Evolutionary conservation across 2,888 invertebrate genomes (phyloP).

Genomic region (Chorisops tibialis): DNA sequence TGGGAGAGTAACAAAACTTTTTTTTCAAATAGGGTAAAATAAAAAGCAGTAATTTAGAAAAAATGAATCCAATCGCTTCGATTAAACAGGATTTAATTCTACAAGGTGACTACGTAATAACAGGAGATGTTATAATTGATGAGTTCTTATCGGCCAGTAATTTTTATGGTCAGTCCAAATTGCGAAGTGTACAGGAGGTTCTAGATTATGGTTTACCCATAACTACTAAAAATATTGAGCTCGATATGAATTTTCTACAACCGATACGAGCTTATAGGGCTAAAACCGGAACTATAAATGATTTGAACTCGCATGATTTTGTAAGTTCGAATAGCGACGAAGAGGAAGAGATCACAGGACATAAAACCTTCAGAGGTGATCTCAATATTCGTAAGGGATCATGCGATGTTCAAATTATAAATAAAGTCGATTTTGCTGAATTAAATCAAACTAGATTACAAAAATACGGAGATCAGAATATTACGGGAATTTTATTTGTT

Average conservation of each 20-base stretch:
- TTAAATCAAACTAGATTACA: constrained; percentile 51
- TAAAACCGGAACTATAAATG: constrained; percentile 48
- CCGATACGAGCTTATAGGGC: constrained; percentile 39
- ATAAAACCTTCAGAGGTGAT: constrained; percentile 52
- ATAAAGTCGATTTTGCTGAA: constrained; percentile 51
- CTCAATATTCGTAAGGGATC: constrained; percentile 51
- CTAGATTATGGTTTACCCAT: constrained; percentile 39
- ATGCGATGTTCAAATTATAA: constrained; percentile 49
- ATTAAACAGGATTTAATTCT: constrained; percentile 51
- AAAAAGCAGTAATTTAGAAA: constrained; percentile 48
- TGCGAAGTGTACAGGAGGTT: constrained; percentile 35
- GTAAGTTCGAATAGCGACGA: constrained; percentile 49
- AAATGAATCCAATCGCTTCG: constrained; percentile 52
- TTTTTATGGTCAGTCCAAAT: constrained; percentile 37
- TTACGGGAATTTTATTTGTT: constrained; percentile 51
- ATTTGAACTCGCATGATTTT: constrained; percentile 45
- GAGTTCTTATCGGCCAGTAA: constrained; percentile 45
- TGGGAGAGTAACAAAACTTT: background rate
- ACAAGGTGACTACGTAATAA: constrained; percentile 50
- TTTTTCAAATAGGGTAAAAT: constrained; percentile 49
- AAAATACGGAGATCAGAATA: constrained; percentile 51
- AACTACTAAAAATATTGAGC: constrained; percentile 37
- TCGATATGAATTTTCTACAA: constrained; percentile 37
- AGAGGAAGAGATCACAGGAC: constrained; percentile 53
- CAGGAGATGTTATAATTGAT: constrained; percentile 53